Conservation (phyloP, 2,888 invertebrate species). For the Catocala nupta region DNA sequence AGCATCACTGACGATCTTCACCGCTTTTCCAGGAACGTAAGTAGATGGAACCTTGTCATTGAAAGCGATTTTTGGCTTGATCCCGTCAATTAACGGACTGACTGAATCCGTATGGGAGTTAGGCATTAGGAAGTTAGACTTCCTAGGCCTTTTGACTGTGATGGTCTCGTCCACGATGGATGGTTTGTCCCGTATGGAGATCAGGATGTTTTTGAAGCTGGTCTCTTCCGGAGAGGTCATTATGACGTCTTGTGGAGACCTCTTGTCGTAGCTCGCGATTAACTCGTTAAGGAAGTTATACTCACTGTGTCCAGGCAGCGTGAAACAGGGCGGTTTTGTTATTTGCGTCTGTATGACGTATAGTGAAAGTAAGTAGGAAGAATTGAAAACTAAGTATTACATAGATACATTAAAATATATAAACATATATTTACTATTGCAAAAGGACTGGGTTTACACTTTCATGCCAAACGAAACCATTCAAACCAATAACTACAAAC, state of each 20-base stretch:
- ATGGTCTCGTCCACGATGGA: conserved; percentile 75
- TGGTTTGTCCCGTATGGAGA: conserved; percentile 77
- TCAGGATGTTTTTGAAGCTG: conserved; percentile 79
- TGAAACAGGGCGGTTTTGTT: conserved; percentile 42
- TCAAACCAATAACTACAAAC: no score
- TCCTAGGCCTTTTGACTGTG: conserved; percentile 72
- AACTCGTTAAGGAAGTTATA: conserved; percentile 74
- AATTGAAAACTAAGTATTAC: no score
- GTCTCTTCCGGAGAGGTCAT: conserved; percentile 83
- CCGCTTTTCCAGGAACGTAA: conserved; percentile 91
- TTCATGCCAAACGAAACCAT: no score
- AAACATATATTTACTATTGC: no score
- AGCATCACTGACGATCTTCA: conserved; percentile 89
- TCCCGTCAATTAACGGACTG: conserved; percentile 63
- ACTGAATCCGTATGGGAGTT: conserved; percentile 71
- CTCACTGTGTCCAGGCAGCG: conserved; percentile 77
- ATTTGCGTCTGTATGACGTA: conserved; percentile 56
- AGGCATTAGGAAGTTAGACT: conserved; percentile 74
- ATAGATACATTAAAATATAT: no score
- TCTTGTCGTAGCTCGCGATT: conserved; percentile 69
- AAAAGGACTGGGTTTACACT: no score
- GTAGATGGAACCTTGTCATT: conserved; percentile 72
- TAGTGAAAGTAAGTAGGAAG: no score
- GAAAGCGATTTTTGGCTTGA: conserved; percentile 81
- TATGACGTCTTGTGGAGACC: conserved; percentile 81